A percentile compares a stretch with the other conserved stretches of the same genome.
Evolutionary conservation across 2,113 vertebrate species (phyloP).

Genomic region (Falcunculus frontatus): DNA sequence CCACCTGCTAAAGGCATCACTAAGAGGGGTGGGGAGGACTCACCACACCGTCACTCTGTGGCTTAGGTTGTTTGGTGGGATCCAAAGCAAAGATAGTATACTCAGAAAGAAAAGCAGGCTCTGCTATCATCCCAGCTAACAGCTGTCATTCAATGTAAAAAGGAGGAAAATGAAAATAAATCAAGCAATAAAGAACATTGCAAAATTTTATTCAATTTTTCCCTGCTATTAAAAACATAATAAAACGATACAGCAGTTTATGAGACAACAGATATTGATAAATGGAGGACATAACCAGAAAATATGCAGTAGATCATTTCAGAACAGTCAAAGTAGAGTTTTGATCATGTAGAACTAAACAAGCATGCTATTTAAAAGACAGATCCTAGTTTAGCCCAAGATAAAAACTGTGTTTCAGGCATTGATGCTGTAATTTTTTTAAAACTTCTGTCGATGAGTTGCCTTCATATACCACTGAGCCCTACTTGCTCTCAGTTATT

Average conservation of each 20-base stretch:
- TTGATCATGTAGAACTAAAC: neutral
- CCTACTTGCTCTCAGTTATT: neutral
- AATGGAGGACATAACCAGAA: neutral
- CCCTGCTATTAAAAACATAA: neutral
- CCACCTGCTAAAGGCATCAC: constrained; percentile 71
- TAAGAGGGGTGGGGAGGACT: constrained; percentile 78
- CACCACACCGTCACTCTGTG: constrained; percentile 93
- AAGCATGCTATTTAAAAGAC: neutral
- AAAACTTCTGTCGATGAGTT: neutral
- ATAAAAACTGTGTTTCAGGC: neutral
- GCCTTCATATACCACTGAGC: neutral
- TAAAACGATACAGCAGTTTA: neutral
- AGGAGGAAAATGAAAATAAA: constrained; percentile 83
- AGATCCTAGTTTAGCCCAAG: neutral
- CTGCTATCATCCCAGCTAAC: constrained; percentile 98
- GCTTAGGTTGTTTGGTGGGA: constrained; percentile 89
- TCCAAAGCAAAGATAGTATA: constrained; percentile 99
- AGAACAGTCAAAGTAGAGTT: neutral
- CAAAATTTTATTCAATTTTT: neutral
- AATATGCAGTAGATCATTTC: neutral
- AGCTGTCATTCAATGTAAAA: constrained; percentile 87
- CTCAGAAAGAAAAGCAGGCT: constrained; percentile 99
- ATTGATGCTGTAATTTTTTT: neutral
- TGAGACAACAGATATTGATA: neutral
- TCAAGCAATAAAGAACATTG: constrained; percentile 39